Evolutionary conservation across 2,113 vertebrate species (phyloP).

Genomic region (Oxyruncus cristatus): DNA sequence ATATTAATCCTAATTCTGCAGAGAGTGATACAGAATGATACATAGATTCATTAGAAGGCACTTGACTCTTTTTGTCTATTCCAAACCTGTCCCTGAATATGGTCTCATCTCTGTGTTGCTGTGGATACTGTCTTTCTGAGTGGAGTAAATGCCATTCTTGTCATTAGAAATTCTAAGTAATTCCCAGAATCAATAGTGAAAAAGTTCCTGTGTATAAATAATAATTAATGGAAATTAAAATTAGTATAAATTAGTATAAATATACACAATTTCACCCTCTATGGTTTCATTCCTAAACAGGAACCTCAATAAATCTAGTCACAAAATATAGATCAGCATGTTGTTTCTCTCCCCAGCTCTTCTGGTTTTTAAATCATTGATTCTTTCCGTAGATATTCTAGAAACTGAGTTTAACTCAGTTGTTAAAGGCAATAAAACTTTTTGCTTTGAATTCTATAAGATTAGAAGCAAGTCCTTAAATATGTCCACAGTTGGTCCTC

Average conservation of each 20-base stretch:
- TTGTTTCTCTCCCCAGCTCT: not conserved
- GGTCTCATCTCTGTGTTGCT: not conserved
- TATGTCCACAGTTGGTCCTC: not conserved
- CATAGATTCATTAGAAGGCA: not conserved
- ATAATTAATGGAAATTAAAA: not conserved
- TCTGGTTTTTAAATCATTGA: not conserved
- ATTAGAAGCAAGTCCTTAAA: not conserved
- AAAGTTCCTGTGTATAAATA: not conserved
- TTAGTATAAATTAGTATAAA: not conserved
- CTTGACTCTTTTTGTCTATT: not conserved
- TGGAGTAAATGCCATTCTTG: not conserved
- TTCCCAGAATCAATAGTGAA: not conserved
- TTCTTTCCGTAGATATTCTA: not conserved
- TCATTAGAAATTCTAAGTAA: not conserved
- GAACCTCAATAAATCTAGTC: not conserved
- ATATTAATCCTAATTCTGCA: not conserved
- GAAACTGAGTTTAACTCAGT: not conserved
- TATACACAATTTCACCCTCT: not conserved
- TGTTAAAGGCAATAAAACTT: not conserved
- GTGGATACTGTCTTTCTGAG: not conserved
- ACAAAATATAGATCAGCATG: not conserved
- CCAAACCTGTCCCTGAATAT: not conserved
- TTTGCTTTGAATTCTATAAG: not conserved
- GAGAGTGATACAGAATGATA: not conserved
- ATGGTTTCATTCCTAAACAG: not conserved